phyloP scores from a whole-genome alignment of 2,113 vertebrate species.

The Poecile atricapillus region DNA sequence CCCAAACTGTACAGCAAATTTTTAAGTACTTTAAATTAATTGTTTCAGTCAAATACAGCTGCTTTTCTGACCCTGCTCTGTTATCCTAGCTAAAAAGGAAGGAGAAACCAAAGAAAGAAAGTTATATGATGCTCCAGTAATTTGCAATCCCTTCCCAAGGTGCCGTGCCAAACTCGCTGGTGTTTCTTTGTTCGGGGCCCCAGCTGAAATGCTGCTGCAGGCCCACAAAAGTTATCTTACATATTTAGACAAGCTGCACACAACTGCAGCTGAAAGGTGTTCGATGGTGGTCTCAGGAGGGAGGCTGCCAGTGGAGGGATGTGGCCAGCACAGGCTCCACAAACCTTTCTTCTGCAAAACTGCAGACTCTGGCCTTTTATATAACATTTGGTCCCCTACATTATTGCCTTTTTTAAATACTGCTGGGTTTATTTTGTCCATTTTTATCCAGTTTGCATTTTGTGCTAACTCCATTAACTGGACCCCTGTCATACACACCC shows the following conservation, averaged over 20 bases:
- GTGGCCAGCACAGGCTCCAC: not conserved
- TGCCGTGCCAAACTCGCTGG: slow-evolving; percentile 3
- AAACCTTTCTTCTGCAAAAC: not conserved
- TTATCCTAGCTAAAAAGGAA: slow-evolving; percentile 36
- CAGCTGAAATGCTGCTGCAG: slow-evolving; percentile 36
- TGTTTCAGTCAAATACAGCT: not conserved
- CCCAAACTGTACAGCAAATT: not conserved
- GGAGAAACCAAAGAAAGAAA: slow-evolving; percentile 24
- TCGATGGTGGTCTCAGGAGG: slow-evolving; percentile 44
- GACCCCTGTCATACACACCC: not conserved
- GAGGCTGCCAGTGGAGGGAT: not conserved
- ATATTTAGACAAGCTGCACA: slow-evolving; percentile 42
- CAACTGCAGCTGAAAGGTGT: slow-evolving; percentile 40
- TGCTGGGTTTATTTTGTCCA: not conserved
- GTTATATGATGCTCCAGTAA: slow-evolving; percentile 52
- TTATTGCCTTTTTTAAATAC: not conserved
- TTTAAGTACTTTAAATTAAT: slow-evolving; percentile 10
- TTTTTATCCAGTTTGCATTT: not conserved
- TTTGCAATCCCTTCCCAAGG: slow-evolving; percentile 49
- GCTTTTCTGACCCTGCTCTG: slow-evolving; percentile 29
- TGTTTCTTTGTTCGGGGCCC: not conserved
- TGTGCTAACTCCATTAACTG: not conserved
- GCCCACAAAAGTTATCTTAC: slow-evolving; percentile 45
- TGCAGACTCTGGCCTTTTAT: slow-evolving; percentile 5
- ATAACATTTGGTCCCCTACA: not conserved